Conservation (phyloP, 2,797 vertebrate species). For the Podarcis lilfordi region DNA sequence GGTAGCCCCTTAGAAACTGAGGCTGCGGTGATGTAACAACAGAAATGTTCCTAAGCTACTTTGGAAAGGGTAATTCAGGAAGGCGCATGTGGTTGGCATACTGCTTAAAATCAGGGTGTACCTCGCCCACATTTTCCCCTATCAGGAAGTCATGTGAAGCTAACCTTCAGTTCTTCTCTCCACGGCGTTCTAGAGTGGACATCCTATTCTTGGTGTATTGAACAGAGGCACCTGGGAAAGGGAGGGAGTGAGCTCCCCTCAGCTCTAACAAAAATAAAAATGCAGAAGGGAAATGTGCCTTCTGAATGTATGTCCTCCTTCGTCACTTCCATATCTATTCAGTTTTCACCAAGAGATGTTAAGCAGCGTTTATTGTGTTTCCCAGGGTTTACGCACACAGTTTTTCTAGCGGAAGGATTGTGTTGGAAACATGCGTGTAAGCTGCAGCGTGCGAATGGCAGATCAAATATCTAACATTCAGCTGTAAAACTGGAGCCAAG, state of each 20-base stretch:
- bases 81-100: not conserved
- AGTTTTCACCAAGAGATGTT: not conserved
- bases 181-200: not conserved
- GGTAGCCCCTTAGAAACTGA: not conserved
- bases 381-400: not conserved
- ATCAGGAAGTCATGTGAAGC: not conserved
- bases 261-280: not conserved
- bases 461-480: not conserved
- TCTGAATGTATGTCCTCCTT: not conserved
- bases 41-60: not conserved
- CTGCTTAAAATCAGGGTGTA: not conserved
- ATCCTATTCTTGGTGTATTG: not conserved
- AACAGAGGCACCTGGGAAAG: not conserved
- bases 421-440: not conserved
- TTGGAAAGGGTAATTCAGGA: not conserved
- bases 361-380: not conserved
- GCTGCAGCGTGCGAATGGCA: not conserved
- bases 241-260: no score
- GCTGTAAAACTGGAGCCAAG: not conserved
- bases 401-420: not conserved
- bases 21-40: not conserved
- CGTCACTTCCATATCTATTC: not conserved
- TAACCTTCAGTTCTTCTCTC: not conserved
- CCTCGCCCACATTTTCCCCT: not conserved
- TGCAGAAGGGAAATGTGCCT: no score